These are phyloP conservation scores for Pecten maximus DNA, from an alignment of 2,888 invertebrate species.

Conservation along the genomic window DNA sequence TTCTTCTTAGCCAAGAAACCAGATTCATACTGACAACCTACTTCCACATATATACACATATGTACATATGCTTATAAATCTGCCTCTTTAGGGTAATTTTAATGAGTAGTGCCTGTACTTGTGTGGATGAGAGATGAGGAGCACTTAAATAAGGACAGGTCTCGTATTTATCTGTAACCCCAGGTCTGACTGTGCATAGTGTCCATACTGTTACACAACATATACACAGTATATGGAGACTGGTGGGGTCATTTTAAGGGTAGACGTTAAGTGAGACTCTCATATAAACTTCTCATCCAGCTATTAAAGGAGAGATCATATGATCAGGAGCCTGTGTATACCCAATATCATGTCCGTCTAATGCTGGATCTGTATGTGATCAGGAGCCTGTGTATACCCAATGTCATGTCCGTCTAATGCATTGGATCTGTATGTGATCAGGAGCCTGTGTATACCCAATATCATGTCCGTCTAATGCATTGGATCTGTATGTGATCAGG, in stretches of 20 bases:
- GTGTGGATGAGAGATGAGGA: neutral
- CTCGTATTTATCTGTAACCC: neutral
- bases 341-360: neutral
- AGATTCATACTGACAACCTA: too few species aligned
- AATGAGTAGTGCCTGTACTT: neutral
- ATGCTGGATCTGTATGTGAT: too few species aligned
- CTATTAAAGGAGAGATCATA: neutral
- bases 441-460: neutral
- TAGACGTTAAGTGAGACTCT: neutral
- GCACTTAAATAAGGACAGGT: neutral
- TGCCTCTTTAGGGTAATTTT: neutral
- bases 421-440: too few species aligned
- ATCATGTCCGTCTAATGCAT: neutral
- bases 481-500: neutral
- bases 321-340: neutral
- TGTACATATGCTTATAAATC: too few species aligned
- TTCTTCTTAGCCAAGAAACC: too few species aligned
- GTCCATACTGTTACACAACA: neutral
- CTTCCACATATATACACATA: too few species aligned
- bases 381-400: too few species aligned
- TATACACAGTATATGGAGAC: neutral
- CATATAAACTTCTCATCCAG: neutral
- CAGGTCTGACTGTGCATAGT: conserved; percentile 5
- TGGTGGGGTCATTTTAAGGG: neutral
- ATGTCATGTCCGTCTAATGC: too few species aligned